Evolutionary conservation across 1,140 invertebrate genomes (phyloP).

Genomic region (Polypedilum vanderplanki): DNA sequence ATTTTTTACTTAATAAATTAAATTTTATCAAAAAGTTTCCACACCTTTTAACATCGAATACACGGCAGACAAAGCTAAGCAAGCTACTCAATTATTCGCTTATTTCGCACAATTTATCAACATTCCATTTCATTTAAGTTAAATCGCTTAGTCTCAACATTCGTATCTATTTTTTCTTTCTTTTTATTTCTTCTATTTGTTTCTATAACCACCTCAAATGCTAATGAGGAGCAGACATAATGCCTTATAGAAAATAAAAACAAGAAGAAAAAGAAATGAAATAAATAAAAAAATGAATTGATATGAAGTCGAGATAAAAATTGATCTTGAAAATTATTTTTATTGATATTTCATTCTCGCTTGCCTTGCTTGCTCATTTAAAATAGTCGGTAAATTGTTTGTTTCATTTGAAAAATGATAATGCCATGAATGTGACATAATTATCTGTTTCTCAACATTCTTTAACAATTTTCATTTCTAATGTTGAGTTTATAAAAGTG

Average conservation of each 20-base stretch:
- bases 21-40: no score
- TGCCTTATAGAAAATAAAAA: background rate
- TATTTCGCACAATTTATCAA: conserved; percentile 8
- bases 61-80: background rate
- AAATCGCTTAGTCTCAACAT: background rate
- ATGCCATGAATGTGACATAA: conserved; percentile 5
- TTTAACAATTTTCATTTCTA: background rate
- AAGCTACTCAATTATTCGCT: background rate
- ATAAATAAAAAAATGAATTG: background rate
- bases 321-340: conserved; percentile 14
- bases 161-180: no score
- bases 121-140: conserved; percentile 14
- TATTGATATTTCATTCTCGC: conserved; percentile 1
- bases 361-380: background rate
- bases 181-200: no score
- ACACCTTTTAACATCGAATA: no score
- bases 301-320: conserved; percentile 11
- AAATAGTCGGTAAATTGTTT: background rate
- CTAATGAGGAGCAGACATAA: conserved; percentile 10
- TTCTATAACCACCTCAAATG: background rate
- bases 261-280: background rate
- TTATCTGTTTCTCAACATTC: conserved; percentile 6
- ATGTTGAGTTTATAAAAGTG: background rate
- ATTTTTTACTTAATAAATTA: no score
- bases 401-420: conserved; percentile 6